Evolutionary conservation across 2,888 invertebrate genomes (phyloP).

Genomic region (Hipparchia sbordonii): DNA sequence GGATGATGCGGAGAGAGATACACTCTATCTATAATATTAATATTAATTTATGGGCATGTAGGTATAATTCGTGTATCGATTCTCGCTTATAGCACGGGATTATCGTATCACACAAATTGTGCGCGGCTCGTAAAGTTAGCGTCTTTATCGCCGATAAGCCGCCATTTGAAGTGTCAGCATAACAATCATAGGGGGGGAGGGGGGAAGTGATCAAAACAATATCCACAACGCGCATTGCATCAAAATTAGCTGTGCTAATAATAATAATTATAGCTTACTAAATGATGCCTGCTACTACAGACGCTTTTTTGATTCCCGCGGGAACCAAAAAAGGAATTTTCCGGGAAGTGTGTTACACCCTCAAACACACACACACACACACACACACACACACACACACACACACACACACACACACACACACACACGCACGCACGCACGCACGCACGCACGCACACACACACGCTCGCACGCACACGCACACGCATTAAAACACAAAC

Average conservation of each 20-base stretch:
- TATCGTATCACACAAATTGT: constrained; percentile 34
- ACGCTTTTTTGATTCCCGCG: too few species aligned
- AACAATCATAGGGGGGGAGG: neutral
- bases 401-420: too few species aligned
- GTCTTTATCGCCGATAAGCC: constrained; percentile 35
- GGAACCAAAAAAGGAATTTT: too few species aligned
- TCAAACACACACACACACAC: too few species aligned
- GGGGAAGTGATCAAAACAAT: neutral
- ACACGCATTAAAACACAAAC: too few species aligned
- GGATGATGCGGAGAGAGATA: neutral
- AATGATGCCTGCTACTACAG: too few species aligned
- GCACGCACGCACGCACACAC: too few species aligned
- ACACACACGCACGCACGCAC: too few species aligned
- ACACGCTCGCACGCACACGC: too few species aligned
- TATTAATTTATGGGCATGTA: constrained; percentile 11
- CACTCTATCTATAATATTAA: neutral
- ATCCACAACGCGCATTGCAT: neutral
- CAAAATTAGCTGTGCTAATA: neutral
- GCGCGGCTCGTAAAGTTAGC: constrained; percentile 25
- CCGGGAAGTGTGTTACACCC: too few species aligned
- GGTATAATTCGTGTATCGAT: constrained; percentile 26
- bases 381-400: too few species aligned
- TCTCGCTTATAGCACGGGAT: constrained; percentile 30
- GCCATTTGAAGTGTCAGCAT: neutral
- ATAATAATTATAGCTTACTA: too few species aligned